Percentiles rank a stretch among this genome's conserved stretches.
phyloP scores from a whole-genome alignment of 2,888 invertebrate genomes.

The Ligdia adustata region DNA sequence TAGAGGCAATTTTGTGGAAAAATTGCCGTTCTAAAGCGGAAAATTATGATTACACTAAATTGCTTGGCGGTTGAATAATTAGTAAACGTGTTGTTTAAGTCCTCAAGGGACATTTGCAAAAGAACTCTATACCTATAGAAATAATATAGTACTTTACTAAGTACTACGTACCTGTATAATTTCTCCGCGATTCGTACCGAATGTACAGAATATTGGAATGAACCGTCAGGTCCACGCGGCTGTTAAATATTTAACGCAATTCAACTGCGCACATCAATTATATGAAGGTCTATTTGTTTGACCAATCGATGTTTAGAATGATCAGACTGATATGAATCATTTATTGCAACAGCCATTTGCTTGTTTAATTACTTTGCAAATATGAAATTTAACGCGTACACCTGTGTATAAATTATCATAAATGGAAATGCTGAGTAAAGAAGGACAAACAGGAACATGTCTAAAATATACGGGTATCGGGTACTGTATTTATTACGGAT shows the following conservation, averaged over 20 bases:
- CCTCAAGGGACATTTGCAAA: too few relatives aligned
- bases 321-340: conserved; percentile 36
- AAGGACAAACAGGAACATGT: too few relatives aligned
- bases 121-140: too few relatives aligned
- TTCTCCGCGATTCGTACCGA: conserved; percentile 25
- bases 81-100: too few relatives aligned
- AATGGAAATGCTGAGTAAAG: too few relatives aligned
- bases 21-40: not conserved
- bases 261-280: conserved; percentile 37
- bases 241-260: conserved; percentile 40
- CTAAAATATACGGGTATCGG: too few relatives aligned
- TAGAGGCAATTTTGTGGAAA: too few relatives aligned
- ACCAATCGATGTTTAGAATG: conserved; percentile 36
- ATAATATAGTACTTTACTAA: too few relatives aligned
- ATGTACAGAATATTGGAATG: conserved; percentile 34
- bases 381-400: conserved; percentile 8
- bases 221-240: conserved; percentile 33
- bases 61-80: too few relatives aligned
- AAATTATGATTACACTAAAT: not conserved
- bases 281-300: conserved; percentile 30
- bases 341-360: conserved; percentile 31
- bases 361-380: conserved; percentile 29
- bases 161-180: too few relatives aligned
- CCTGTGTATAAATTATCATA: too few relatives aligned
- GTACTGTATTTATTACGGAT: too few relatives aligned